phyloP scores from a whole-genome alignment of 2,113 vertebrate species.

The Tyto alba region DNA sequence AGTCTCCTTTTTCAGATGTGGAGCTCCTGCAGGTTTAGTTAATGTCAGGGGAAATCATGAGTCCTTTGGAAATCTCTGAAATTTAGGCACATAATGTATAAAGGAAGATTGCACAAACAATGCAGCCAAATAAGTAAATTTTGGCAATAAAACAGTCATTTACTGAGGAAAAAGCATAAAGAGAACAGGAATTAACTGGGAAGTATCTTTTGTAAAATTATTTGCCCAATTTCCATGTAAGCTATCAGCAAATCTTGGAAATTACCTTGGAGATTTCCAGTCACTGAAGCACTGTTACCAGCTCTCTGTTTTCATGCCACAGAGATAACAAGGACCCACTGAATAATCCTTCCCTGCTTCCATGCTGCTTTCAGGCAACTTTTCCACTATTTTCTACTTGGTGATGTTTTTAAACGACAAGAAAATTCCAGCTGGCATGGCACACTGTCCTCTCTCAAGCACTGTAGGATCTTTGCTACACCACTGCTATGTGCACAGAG shows the following conservation, averaged over 20 bases:
- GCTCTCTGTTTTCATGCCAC: background rate
- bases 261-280: slow-evolving; percentile 36
- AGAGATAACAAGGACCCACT: background rate
- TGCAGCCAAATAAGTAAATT: background rate
- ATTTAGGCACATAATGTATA: background rate
- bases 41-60: slow-evolving; percentile 16
- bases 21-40: background rate
- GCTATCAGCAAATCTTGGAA: slow-evolving; percentile 5
- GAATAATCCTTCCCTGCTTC: background rate
- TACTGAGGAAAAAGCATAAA: background rate
- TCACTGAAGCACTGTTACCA: background rate
- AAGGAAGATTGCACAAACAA: background rate
- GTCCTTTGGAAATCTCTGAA: slow-evolving; percentile 5
- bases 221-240: slow-evolving; percentile 27
- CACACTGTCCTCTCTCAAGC: background rate
- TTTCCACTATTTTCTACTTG: background rate
- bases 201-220: slow-evolving; percentile 6
- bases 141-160: background rate
- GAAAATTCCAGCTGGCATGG: background rate
- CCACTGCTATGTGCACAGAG: background rate
- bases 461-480: background rate
- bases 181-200: slow-evolving; percentile 5
- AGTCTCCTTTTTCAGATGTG: background rate
- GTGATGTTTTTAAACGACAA: background rate
- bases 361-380: background rate